Conservation (phyloP, 1,140 invertebrate species). For the Ruditapes philippinarum region DNA sequence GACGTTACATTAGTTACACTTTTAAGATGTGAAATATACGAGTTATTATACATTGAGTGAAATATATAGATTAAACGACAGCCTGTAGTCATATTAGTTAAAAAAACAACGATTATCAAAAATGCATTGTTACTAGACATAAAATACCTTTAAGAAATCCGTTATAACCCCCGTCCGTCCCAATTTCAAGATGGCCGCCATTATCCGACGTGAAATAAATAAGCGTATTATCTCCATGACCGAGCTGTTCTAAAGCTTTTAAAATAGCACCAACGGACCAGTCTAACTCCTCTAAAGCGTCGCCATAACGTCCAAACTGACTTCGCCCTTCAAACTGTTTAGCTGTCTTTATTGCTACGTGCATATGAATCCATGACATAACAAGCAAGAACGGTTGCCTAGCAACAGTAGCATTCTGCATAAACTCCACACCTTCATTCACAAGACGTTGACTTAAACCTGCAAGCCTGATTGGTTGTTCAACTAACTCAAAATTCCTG, state of each 20-base stretch:
- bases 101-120: too few species aligned
- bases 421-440: constrained; percentile 76
- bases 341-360: constrained; percentile 72
- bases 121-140: too few species aligned
- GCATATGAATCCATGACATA: constrained; percentile 81
- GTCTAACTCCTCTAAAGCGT: constrained; percentile 87
- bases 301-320: constrained; percentile 85
- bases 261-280: constrained; percentile 86
- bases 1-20: too few species aligned
- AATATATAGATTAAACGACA: too few species aligned
- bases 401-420: constrained; percentile 68
- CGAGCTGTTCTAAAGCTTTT: constrained; percentile 76
- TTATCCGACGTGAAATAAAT: constrained; percentile 88
- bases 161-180: constrained; percentile 86
- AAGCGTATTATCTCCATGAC: constrained; percentile 86
- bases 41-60: too few species aligned
- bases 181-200: constrained; percentile 86
- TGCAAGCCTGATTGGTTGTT: constrained; percentile 82
- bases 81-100: too few species aligned
- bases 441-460: constrained; percentile 77
- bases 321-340: constrained; percentile 74
- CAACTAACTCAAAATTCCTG: constrained; percentile 81
- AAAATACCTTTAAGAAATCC: constrained; percentile 84
- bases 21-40: too few species aligned
- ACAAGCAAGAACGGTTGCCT: constrained; percentile 79